Conservation (phyloP, 1,140 invertebrate genomes). For the Glossosoma conforme region DNA sequence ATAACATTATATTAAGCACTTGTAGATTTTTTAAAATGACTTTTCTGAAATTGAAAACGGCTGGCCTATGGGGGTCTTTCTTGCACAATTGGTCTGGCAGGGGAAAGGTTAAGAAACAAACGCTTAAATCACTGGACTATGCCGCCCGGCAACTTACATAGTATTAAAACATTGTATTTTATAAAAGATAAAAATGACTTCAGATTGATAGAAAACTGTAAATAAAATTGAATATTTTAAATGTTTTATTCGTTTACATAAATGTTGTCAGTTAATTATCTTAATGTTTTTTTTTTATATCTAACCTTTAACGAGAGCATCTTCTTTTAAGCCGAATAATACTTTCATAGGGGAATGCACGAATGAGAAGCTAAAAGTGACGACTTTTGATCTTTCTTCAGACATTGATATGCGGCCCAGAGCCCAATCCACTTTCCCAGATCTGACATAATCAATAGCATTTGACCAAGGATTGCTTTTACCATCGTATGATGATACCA, state of each 20-base stretch:
- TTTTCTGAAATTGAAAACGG: too few species aligned
- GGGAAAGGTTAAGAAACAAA: too few species aligned
- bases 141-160: too few species aligned
- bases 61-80: too few species aligned
- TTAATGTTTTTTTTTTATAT: background rate
- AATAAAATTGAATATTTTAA: background rate
- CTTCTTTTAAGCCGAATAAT: slow-evolving; percentile 9
- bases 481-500: slow-evolving; percentile 11
- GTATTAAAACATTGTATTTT: background rate
- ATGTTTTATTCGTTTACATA: background rate
- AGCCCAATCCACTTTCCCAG: slow-evolving; percentile 18
- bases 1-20: too few species aligned
- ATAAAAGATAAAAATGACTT: background rate
- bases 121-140: too few species aligned
- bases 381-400: slow-evolving; percentile 10
- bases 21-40: too few species aligned
- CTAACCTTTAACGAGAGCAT: slow-evolving; percentile 14
- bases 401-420: slow-evolving; percentile 20
- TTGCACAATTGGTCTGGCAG: too few species aligned
- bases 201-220: background rate
- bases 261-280: background rate
- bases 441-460: slow-evolving; percentile 17
- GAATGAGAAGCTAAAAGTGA: slow-evolving; percentile 10
- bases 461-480: slow-evolving; percentile 16
- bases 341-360: slow-evolving; percentile 21